phyloP scores from a whole-genome alignment of 2,113 vertebrate genomes.

The Triplophysa rosa region DNA sequence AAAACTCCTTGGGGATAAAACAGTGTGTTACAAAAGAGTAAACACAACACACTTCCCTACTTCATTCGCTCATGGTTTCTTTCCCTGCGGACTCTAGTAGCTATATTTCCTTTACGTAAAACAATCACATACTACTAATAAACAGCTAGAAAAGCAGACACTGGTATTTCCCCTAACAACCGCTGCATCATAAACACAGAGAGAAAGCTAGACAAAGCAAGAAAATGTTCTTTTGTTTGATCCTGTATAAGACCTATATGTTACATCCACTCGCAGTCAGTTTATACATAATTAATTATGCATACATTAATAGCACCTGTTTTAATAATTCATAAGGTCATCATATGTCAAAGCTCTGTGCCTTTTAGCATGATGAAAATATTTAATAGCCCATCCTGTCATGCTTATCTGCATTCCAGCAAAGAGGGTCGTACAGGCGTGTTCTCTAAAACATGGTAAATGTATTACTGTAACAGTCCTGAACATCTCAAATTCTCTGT shows the following conservation, averaged over 20 bases:
- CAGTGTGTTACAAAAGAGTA: slow-evolving; percentile 64
- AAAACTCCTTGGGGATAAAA: slow-evolving; percentile 43
- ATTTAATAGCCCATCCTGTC: slow-evolving; percentile 69
- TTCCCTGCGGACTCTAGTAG: slow-evolving; percentile 61
- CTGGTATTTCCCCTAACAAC: slow-evolving; percentile 52
- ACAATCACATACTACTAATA: slow-evolving; percentile 56
- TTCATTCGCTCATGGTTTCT: slow-evolving; percentile 49
- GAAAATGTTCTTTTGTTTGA: slow-evolving; percentile 48
- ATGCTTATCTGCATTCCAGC: slow-evolving; percentile 67
- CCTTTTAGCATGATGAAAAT: slow-evolving; percentile 76
- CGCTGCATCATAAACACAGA: slow-evolving; percentile 48
- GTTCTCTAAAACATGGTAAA: not conserved
- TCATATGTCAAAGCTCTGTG: slow-evolving; percentile 70
- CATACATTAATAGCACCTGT: slow-evolving; percentile 79
- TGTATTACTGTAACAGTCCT: not conserved
- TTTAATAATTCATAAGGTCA: slow-evolving; percentile 75
- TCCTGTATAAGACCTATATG: slow-evolving; percentile 62
- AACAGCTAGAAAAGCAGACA: slow-evolving; percentile 41
- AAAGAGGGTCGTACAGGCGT: not conserved
- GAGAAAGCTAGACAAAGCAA: slow-evolving; percentile 38
- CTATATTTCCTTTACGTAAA: slow-evolving; percentile 58
- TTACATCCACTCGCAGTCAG: slow-evolving; percentile 69
- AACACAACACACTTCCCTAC: slow-evolving; percentile 63
- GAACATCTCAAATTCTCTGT: not conserved
- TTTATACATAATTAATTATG: slow-evolving; percentile 78